Conservation (phyloP, 2,888 invertebrate genomes). For the Sarcophaga carnaria region DNA sequence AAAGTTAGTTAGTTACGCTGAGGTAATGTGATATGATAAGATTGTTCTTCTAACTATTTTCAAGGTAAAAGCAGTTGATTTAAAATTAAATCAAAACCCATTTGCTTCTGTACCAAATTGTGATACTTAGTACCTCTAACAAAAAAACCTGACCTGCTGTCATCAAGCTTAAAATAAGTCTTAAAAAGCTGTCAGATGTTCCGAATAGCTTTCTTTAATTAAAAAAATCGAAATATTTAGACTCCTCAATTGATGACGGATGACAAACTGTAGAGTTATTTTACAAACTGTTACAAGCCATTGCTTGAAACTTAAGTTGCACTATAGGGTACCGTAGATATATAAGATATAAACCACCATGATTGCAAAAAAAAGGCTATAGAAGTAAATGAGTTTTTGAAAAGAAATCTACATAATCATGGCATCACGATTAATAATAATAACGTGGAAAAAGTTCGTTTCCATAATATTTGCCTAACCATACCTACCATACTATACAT, state of each 20-base stretch:
- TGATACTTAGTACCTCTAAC: no score
- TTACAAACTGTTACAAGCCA: neutral
- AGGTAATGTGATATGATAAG: neutral
- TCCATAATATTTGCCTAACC: no score
- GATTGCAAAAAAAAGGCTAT: slow-evolving; percentile 20
- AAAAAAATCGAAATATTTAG: no score
- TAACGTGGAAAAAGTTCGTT: neutral
- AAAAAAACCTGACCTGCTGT: no score
- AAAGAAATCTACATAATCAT: slow-evolving; percentile 64
- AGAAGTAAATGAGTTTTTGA: slow-evolving; percentile 41
- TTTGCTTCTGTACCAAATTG: no score
- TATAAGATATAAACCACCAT: slow-evolving; percentile 53
- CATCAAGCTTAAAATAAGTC: no score
- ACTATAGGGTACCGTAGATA: neutral
- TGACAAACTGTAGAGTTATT: neutral
- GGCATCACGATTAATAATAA: slow-evolving; percentile 64
- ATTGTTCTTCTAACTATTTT: no score
- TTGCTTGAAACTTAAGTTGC: neutral
- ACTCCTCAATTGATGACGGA: no score
- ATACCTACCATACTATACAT: neutral
- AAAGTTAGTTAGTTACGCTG: neutral
- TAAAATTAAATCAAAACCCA: no score
- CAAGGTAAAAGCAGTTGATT: no score
- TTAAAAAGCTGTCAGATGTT: no score
- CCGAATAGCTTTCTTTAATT: no score